Evolutionary conservation across 2,113 vertebrate species (phyloP).

Genomic region (Cyphomyrus plagiostoma): DNA sequence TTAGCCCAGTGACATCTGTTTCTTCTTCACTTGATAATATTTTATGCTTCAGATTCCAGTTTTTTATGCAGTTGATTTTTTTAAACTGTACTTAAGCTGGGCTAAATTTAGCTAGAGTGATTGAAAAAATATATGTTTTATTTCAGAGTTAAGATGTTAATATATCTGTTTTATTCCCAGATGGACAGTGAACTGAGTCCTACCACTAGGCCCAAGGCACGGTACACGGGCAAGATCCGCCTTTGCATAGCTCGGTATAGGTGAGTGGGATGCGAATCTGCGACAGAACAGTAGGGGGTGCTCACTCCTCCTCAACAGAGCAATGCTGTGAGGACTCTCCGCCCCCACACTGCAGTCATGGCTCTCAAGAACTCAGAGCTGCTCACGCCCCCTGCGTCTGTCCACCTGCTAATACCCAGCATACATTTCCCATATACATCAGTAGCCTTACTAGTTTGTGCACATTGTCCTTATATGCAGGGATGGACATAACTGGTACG

Average conservation of each 20-base stretch:
- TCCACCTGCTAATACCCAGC: neutral
- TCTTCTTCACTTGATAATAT: neutral
- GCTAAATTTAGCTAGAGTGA: constrained; percentile 4
- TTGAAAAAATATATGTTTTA: neutral
- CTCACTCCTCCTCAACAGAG: neutral
- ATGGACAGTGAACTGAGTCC: constrained; percentile 87
- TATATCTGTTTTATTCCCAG: constrained; percentile 47
- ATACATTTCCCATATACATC: neutral
- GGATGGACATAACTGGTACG: too few relatives aligned
- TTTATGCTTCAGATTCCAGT: neutral
- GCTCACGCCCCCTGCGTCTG: neutral
- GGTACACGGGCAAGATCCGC: constrained; percentile 87
- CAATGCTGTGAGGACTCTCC: neutral
- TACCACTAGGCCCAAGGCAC: constrained; percentile 75
- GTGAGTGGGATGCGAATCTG: constrained; percentile 51
- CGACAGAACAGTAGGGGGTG: neutral
- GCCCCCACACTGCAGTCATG: constrained; percentile 1
- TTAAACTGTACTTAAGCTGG: neutral
- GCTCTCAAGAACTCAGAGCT: neutral
- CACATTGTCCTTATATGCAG: neutral
- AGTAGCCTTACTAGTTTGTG: neutral
- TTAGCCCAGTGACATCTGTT: neutral
- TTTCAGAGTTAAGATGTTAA: neutral
- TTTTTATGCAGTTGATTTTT: neutral
- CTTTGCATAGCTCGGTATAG: constrained; percentile 94